phyloP scores from a whole-genome alignment of 2,113 vertebrate genomes.

The Prionailurus bengalensis region DNA sequence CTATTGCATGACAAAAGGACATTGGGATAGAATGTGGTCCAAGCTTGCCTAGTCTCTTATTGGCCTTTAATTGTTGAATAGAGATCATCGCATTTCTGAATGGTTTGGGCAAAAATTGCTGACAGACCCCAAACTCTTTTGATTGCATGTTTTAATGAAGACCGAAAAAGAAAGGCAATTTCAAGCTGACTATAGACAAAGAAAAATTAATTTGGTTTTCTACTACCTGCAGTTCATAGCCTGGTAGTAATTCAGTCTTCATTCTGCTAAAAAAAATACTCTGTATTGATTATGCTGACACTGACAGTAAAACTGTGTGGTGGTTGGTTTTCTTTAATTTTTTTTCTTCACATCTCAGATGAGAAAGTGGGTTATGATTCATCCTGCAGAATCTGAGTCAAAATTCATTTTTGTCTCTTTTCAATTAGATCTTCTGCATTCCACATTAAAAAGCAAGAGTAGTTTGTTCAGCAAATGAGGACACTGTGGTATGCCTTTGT shows the following conservation, averaged over 20 bases:
- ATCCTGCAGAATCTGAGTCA: constrained; percentile 88
- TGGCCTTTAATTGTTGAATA: background rate
- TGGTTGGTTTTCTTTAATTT: constrained; percentile 68
- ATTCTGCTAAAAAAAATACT: constrained; percentile 78
- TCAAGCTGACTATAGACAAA: constrained; percentile 55
- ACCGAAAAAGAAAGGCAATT: background rate
- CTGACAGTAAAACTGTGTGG: constrained; percentile 78
- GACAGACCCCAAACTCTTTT: background rate
- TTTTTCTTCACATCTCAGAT: constrained; percentile 80
- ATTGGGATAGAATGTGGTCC: background rate
- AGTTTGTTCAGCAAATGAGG: constrained; percentile 86
- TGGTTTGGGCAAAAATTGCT: background rate
- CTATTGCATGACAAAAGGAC: background rate
- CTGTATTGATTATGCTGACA: constrained; percentile 86
- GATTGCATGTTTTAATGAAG: background rate
- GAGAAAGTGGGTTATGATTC: constrained; percentile 90
- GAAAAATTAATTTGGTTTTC: constrained; percentile 69
- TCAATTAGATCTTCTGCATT: constrained; percentile 82
- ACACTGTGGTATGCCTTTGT: constrained; percentile 73
- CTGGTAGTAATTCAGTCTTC: constrained; percentile 77
- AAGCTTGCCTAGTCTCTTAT: background rate
- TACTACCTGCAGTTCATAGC: constrained; percentile 75
- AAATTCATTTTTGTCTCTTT: constrained; percentile 84
- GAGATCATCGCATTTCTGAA: constrained; percentile 45
- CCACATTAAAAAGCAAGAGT: constrained; percentile 85